Evolutionary conservation across 1,140 invertebrate genomes (phyloP).

Genomic region (Gonatopus flavifemur): DNA sequence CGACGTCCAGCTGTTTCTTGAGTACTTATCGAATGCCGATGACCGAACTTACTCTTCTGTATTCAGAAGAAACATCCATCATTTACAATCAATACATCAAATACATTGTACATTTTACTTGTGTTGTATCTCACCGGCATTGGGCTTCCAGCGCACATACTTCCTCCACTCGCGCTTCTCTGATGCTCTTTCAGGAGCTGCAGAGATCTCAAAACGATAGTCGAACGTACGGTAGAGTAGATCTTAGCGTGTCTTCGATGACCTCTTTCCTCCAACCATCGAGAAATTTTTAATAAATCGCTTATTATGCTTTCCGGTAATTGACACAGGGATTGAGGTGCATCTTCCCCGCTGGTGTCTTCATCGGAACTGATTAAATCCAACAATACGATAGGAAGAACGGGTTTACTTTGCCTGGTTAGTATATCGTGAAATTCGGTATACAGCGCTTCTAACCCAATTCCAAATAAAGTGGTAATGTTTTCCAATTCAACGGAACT

Average conservation of each 20-base stretch:
- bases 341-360: slow-evolving; percentile 63
- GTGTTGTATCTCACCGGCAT: slow-evolving; percentile 48
- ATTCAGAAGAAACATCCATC: too few relatives aligned
- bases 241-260: slow-evolving; percentile 78
- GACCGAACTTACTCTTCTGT: slow-evolving; percentile 62
- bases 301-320: slow-evolving; percentile 67
- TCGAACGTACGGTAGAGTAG: slow-evolving; percentile 76
- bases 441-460: slow-evolving; percentile 66
- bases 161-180: slow-evolving; percentile 72
- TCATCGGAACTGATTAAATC: slow-evolving; percentile 86
- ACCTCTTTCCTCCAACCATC: slow-evolving; percentile 82
- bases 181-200: slow-evolving; percentile 80
- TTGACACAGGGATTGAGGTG: slow-evolving; percentile 56
- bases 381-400: slow-evolving; percentile 81
- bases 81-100: too few relatives aligned
- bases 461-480: slow-evolving; percentile 69
- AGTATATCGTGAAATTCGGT: slow-evolving; percentile 86
- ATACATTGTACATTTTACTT: background rate
- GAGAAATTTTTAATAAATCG: slow-evolving; percentile 77
- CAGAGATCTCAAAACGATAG: slow-evolving; percentile 75
- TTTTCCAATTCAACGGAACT: slow-evolving; percentile 93
- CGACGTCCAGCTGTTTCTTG: slow-evolving; percentile 53
- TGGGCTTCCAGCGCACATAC: slow-evolving; percentile 57
- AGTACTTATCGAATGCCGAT: slow-evolving; percentile 50
- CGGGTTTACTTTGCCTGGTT: slow-evolving; percentile 81